Evolutionary conservation across 2,888 invertebrate species (phyloP), one percentile per base, ranked within the genome.

Genomic region (Dichetophora obliterata): DNA sequence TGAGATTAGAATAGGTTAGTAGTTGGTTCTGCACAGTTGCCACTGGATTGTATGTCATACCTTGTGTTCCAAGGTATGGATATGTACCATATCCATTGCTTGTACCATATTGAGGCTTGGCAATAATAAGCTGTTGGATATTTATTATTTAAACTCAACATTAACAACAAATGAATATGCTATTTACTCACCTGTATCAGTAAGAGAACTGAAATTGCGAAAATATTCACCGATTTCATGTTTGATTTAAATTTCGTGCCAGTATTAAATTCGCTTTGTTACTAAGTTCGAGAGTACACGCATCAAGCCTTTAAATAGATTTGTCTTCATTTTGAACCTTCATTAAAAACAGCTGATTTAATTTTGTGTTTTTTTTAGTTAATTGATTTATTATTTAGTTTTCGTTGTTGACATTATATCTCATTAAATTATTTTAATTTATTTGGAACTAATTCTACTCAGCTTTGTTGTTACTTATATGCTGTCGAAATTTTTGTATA

Each of bases 1-100:
- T 69, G 16, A 81, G 54, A 50, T 75, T 37, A 0, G 82, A 79
- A 37, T 81, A 82, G 27, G 79, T 80, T 14, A 79, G 81, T n/a
- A 19, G 57, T n/a, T 37, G 37, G 37, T 24, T 68, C 5, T 31
- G 31, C 5, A 31, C 31, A 31, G 5, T 5, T 6, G 43, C 9
- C 3, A 34, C 0, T 48, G 52, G 50, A 69, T 52, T 69, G 69
- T 52, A 69, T 5, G 69, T 9, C 31, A 31, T 5, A 3, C 59
- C 19, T 27, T 61, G 27, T 11, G 27, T 5, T 5, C 22, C 11
- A 16, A 24, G 11, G 14, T 27, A 2, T 24, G 61, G 61, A 61
- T 61, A 27, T 8, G 6, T 16, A 16, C 19, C 37, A 31, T 31
- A 34, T 34, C 19, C 34, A n/a, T 34, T n/a, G 14, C n/a, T 14